Evolutionary conservation across 2,888 invertebrate genomes (phyloP), one percentile per base, ranked within the genome.

Genomic region (Rhabditophanes sp.): DNA sequence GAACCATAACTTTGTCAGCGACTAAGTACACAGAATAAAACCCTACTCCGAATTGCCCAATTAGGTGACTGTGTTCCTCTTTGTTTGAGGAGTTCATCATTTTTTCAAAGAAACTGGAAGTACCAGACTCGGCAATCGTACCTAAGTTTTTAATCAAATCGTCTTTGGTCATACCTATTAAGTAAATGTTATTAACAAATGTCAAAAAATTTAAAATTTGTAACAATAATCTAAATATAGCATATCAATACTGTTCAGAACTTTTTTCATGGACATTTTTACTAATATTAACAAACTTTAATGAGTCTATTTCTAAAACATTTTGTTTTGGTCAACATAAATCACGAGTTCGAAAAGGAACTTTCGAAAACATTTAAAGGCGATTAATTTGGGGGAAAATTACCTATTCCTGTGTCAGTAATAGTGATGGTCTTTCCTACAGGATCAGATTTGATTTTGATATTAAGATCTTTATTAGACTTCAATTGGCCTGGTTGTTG

Each of bases 11-110:
- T 57, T 78, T 77, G 68, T 96, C 87, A 18, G 93, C 88, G 37
- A 96, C 90, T 33, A 85, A 74, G 73, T 96, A 96, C 2, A 88
- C 79, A 0, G 93, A 93, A 71, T 96, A 96, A 73, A 96, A 99
- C 39, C 96, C 96, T 49, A 99, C 96, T 66, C 96, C 96, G 72
- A 99, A 99, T 47, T 67, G 65, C 18, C 96, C 96, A 70, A 96
- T 96, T 78, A 96, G 80, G 70, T 55, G 53, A 42, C 60, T 58
- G 16, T 56, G 56, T 17, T 61, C 61, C 4, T 48, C 42, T 26
- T 37, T 45, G 1, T 56, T 50, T 18, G 47, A 39, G n/a, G 56
- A 28, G 34, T 63, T 64, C 44, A 61, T 45, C 12, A 64, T 34
- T 40, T 64, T 64, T 4, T 50, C 40, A 4, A 64, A 27, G 41